Base-by-base conservation (phyloP, 2,797 vertebrate genomes). In the Fistularia commersonii region DNA sequence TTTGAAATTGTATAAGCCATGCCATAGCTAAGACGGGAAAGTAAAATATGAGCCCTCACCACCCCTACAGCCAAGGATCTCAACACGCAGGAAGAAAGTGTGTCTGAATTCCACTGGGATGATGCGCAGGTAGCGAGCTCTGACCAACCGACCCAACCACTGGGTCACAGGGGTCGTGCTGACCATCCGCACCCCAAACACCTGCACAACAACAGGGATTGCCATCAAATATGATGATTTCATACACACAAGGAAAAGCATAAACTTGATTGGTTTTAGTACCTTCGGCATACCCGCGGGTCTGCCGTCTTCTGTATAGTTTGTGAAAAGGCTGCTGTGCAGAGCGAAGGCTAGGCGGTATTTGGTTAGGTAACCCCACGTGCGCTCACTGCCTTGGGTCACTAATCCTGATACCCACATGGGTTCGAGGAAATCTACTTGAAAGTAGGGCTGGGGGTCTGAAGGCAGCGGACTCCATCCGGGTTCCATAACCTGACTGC, bases 391-490 rank as follows among this genome's bases (percentile, higher is more conserved):
- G 11, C 91, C 93, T 69, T 93, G 92, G 0, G 80, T 91, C 72
- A 90, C 83, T 35, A 93, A 60, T 0, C 92, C 92, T 0, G 92
- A 91, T 14, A 93, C 66, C 87, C 92, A 93, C 5, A 70, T 88
- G 14, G 91, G 92, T 71, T 90, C 88, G 34, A 89, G 75, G 47
- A 94, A 87, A 63, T 94, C 92, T 69, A 93, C 91, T 66, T 94
- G 91, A 13, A 93, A 85, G 62, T 88, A 92, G 2, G 92, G 92
- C 11, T 83, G 54, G 0, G 66, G 70, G 54, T 93, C 93, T 10
- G 74, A 66, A 0, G 80, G 77, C 42, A 86, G 64, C 0, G 93
- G 93, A 51, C 92, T 92, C 93, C 93, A 94, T 3, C 93, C 93
- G 0, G 91, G 90, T 51, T 90, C 89, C 86, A 91, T 91, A 6